These are phyloP conservation scores for Hirtodrosophila histrioides DNA, from an alignment of 2,888 invertebrate genomes.

Conservation along the genomic window DNA sequence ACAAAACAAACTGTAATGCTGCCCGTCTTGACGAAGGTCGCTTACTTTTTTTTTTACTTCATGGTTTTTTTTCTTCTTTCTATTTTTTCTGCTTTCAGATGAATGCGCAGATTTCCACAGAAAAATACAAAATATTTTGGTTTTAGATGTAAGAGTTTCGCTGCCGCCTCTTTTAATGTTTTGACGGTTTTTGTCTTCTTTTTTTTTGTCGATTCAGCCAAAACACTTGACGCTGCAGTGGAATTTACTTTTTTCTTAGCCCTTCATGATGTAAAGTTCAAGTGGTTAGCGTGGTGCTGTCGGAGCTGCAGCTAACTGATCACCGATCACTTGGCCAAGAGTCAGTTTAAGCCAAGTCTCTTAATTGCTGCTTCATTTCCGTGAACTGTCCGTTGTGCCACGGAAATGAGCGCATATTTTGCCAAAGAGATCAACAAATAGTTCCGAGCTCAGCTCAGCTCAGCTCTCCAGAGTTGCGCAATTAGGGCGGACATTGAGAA, in stretches of 20 bases:
- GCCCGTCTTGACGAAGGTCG: slow-evolving; percentile 71
- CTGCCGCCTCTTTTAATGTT: slow-evolving; percentile 23
- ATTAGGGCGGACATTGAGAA: slow-evolving; percentile 52
- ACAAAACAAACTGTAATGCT: slow-evolving; percentile 71
- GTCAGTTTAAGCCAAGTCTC: slow-evolving; percentile 35
- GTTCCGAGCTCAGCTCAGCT: slow-evolving; percentile 13
- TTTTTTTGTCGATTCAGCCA: slow-evolving; percentile 68
- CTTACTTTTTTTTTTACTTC: slow-evolving; percentile 22
- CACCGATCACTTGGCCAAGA: slow-evolving; percentile 28
- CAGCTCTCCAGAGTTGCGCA: slow-evolving; percentile 56
- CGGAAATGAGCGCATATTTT: slow-evolving; percentile 76
- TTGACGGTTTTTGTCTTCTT: slow-evolving; percentile 9
- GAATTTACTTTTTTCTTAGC: slow-evolving; percentile 35
- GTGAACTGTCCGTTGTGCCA: slow-evolving; percentile 62
- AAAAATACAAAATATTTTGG: slow-evolving; percentile 57
- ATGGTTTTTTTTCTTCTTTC: slow-evolving; percentile 8
- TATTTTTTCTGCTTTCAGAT: slow-evolving; percentile 57
- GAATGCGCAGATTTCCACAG: slow-evolving; percentile 77
- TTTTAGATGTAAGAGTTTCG: slow-evolving; percentile 43
- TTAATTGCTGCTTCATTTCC: slow-evolving; percentile 75
- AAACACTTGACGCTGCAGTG: slow-evolving; percentile 70
- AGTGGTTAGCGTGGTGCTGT: slow-evolving; percentile 43
- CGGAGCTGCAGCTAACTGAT: slow-evolving; percentile 22
- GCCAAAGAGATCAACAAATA: slow-evolving; percentile 64
- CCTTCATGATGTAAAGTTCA: slow-evolving; percentile 50